These are phyloP conservation scores for Heterodera filipjevi DNA, from an alignment of 2,888 invertebrate genomes.

Conservation along the genomic window DNA sequence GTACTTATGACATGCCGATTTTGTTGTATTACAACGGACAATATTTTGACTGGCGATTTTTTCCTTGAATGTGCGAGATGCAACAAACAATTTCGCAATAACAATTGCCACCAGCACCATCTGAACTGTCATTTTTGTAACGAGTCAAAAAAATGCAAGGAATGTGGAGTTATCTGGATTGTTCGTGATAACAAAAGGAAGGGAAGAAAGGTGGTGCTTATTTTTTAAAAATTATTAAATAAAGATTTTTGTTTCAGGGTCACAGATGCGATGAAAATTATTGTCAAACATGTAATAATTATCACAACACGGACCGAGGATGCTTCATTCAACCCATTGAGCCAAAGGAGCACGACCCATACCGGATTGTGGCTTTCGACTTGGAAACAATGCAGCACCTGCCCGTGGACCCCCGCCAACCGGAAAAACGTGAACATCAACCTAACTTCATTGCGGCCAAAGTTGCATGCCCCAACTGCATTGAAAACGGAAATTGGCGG, in stretches of 20 bases:
- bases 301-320: not conserved
- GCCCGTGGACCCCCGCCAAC: not conserved
- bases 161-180: constrained; percentile 5
- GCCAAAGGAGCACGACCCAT: not conserved
- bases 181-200: not conserved
- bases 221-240: not conserved
- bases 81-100: not conserved
- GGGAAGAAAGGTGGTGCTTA: not conserved
- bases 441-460: constrained; percentile 27
- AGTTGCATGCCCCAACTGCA: constrained; percentile 22
- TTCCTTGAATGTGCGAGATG: not conserved
- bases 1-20: constrained; percentile 1
- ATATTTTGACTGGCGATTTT: not conserved
- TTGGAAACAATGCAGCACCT: constrained; percentile 21
- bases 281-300: not conserved
- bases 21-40: not conserved
- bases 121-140: not conserved
- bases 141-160: not conserved
- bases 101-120: not conserved
- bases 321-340: not conserved
- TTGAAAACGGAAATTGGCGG: constrained; percentile 19
- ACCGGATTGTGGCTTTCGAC: constrained; percentile 5
- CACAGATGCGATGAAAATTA: not conserved
- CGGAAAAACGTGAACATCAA: not conserved
- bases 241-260: not conserved